Conservation (phyloP, 2,797 vertebrate genomes). For the Craterocephalus amniculus region DNA sequence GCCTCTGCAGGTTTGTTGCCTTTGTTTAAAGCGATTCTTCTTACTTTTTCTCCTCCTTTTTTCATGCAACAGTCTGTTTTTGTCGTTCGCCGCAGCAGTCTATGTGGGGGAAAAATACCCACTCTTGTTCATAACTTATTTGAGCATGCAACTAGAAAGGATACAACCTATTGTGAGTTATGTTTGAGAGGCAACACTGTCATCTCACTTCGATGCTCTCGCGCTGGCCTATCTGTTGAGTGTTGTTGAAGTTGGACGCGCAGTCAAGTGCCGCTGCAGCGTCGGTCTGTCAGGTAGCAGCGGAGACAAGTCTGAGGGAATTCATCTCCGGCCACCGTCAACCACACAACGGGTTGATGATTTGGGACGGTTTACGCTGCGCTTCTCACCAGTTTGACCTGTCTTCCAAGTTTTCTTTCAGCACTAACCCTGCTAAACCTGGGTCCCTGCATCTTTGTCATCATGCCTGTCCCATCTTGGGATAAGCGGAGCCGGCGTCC, state of each 20-base stretch:
- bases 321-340: conserved; percentile 16
- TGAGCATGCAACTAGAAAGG: neutral
- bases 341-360: neutral
- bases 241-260: conserved; percentile 75
- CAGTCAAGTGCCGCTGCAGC: conserved; percentile 71
- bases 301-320: conserved; percentile 56
- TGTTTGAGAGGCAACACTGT: conserved; percentile 37
- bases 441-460: conserved; percentile 54
- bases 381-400: neutral
- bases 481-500: conserved; percentile 54
- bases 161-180: conserved; percentile 1
- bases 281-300: conserved; percentile 59
- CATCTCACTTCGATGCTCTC: conserved; percentile 36
- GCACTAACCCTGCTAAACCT: conserved; percentile 4
- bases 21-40: conserved; percentile 60
- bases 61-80: conserved; percentile 75
- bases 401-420: neutral
- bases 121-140: neutral
- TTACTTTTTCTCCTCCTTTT: conserved; percentile 57
- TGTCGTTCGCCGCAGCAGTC: conserved; percentile 35
- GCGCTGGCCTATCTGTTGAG: conserved; percentile 50
- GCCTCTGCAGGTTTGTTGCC: conserved; percentile 68
- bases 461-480: conserved; percentile 73
- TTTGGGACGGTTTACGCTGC: conserved; percentile 7
- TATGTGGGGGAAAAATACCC: neutral